Evolutionary conservation across 2,797 vertebrate species (phyloP).

Genomic region (Chelon labrosus): DNA sequence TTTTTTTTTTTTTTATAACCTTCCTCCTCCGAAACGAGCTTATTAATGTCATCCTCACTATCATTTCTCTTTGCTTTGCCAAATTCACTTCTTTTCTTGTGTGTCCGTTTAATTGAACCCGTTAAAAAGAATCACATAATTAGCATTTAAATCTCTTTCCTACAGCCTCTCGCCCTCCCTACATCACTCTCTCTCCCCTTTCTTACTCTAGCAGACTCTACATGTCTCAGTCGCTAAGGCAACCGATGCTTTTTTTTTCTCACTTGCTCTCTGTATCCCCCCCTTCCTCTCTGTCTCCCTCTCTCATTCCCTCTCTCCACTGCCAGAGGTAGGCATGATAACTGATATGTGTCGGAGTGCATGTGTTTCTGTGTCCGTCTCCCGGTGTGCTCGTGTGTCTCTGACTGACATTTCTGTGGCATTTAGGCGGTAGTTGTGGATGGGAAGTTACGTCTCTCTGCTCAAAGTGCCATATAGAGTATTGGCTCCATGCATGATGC

Average conservation of each 20-base stretch:
- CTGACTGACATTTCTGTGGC: conserved; percentile 73
- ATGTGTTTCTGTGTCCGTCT: conserved; percentile 56
- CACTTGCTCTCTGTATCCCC: conserved; percentile 78
- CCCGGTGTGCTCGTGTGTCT: conserved; percentile 42
- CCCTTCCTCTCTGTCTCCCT: conserved; percentile 77
- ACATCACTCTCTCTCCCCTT: conserved; percentile 65
- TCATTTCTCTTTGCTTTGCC: conserved; percentile 76
- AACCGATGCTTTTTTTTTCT: conserved; percentile 85
- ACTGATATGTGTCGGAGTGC: conserved; percentile 77
- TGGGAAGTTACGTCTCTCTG: conserved; percentile 69
- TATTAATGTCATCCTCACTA: conserved; percentile 69
- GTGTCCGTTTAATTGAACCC: conserved; percentile 82
- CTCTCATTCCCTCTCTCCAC: conserved; percentile 85
- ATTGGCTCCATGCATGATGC: conserved; percentile 60
- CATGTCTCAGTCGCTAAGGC: conserved; percentile 89
- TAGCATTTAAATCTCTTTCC: conserved; percentile 87
- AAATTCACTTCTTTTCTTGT: conserved; percentile 73
- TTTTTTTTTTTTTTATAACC: conserved; percentile 35
- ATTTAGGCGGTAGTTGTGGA: conserved; percentile 65
- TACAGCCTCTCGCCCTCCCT: conserved; percentile 72
- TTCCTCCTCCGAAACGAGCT: conserved; percentile 59
- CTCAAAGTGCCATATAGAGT: conserved; percentile 69
- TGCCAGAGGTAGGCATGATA: conserved; percentile 87
- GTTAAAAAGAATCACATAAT: conserved; percentile 80
- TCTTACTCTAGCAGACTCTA: conserved; percentile 74